These are phyloP conservation scores for Cryptus viduatorius DNA, from an alignment of 2,888 invertebrate species.

Conservation along the genomic window DNA sequence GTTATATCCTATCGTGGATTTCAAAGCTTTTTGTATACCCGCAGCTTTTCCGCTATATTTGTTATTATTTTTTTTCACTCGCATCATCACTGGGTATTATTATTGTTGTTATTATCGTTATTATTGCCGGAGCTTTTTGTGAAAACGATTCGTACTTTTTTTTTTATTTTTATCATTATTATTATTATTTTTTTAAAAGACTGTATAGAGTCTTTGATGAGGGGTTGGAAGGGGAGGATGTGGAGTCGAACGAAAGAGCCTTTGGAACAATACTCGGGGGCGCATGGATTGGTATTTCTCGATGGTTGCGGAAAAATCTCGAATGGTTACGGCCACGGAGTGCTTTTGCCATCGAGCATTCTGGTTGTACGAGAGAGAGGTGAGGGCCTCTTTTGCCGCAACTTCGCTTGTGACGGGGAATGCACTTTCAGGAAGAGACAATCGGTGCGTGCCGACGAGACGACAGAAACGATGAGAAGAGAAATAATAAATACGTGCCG, in stretches of 20 bases:
- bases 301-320: slow-evolving; percentile 62
- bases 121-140: slow-evolving; percentile 55
- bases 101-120: slow-evolving; percentile 58
- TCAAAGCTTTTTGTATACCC: slow-evolving; percentile 52
- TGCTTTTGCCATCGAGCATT: slow-evolving; percentile 49
- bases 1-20: slow-evolving; percentile 57
- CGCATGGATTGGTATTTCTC: slow-evolving; percentile 68
- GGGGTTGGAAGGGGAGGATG: slow-evolving; percentile 46
- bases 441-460: slow-evolving; percentile 49
- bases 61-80: slow-evolving; percentile 43
- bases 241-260: slow-evolving; percentile 35
- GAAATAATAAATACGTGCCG: slow-evolving; percentile 17
- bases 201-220: slow-evolving; percentile 62
- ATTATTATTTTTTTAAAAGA: slow-evolving; percentile 35
- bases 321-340: slow-evolving; percentile 38
- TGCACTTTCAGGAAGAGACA: slow-evolving; percentile 53
- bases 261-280: slow-evolving; percentile 57
- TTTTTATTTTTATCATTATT: slow-evolving; percentile 1
- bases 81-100: slow-evolving; percentile 48
- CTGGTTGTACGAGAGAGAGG: slow-evolving; percentile 45
- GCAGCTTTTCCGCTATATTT: slow-evolving; percentile 29
- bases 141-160: slow-evolving; percentile 45
- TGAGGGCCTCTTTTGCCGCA: slow-evolving; percentile 49
- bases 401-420: slow-evolving; percentile 51
- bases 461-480: slow-evolving; percentile 11